Percentiles rank a stretch among this genome's conserved stretches.
These are phyloP conservation scores for Caenorhabditis sp. DNA, from an alignment of 2,888 invertebrate genomes.

Conservation along the genomic window DNA sequence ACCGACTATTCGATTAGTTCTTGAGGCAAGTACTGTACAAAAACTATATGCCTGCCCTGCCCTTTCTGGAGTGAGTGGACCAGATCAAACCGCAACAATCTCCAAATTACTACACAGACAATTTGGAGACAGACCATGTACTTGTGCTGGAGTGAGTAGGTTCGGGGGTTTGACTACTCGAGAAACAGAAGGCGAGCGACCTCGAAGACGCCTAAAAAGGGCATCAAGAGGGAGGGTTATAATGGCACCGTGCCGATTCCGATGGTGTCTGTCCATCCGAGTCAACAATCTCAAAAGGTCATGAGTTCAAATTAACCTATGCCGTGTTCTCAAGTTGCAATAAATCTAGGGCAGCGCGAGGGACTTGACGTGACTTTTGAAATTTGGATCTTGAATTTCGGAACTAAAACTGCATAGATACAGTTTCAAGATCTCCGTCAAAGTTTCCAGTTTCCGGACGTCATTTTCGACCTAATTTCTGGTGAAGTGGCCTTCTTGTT, in stretches of 20 bases:
- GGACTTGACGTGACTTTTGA: neutral
- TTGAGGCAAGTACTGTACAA: too few relatives aligned
- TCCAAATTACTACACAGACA: slow-evolving; percentile 55
- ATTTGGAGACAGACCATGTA: slow-evolving; percentile 50
- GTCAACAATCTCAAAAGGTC: slow-evolving; percentile 54
- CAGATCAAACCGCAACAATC: slow-evolving; percentile 54
- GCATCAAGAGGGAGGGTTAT: slow-evolving; percentile 62
- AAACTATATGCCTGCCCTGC: too few relatives aligned
- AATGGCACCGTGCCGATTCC: slow-evolving; percentile 42
- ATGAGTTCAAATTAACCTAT: slow-evolving; percentile 48
- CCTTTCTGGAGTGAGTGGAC: too few relatives aligned
- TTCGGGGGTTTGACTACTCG: slow-evolving; percentile 49
- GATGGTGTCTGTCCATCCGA: slow-evolving; percentile 52
- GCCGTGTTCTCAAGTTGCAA: too few relatives aligned
- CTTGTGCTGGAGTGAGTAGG: slow-evolving; percentile 14
- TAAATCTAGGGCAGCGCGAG: neutral
- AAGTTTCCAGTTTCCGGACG: neutral
- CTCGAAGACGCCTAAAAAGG: slow-evolving; percentile 58
- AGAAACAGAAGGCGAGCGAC: slow-evolving; percentile 49
- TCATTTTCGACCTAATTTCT: slow-evolving; percentile 8
- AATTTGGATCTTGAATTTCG: too few relatives aligned
- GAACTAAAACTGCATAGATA: too few relatives aligned
- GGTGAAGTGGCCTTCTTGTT: slow-evolving; percentile 29
- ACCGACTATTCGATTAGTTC: too few relatives aligned
- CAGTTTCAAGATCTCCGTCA: slow-evolving; percentile 24